These are phyloP conservation scores for Oscheius sp. DNA, from an alignment of 2,888 invertebrate genomes.

Conservation along the genomic window DNA sequence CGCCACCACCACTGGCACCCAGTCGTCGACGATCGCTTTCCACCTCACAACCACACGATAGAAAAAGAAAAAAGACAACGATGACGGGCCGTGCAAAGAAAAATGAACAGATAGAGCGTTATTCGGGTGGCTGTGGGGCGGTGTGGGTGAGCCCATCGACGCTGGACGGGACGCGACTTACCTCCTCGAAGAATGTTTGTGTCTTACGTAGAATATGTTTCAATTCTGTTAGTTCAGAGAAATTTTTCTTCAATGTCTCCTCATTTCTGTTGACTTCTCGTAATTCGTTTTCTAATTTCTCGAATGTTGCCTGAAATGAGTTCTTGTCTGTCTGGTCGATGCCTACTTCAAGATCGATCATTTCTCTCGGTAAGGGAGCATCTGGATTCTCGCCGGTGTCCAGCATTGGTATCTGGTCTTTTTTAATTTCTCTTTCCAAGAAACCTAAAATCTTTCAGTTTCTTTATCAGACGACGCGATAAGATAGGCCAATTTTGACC, in stretches of 20 bases:
- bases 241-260: conserved; percentile 80
- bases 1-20: conserved; percentile 9
- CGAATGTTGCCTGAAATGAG: conserved; percentile 80
- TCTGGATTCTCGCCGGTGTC: conserved; percentile 98
- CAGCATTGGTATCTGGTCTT: conserved; percentile 95
- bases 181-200: conserved; percentile 97
- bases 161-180: conserved; percentile 51
- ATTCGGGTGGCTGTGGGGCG: too few relatives aligned
- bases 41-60: conserved; percentile 45
- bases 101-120: too few relatives aligned
- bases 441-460: conserved; percentile 77
- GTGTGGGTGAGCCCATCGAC: conserved; percentile 25
- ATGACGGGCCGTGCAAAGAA: neutral
- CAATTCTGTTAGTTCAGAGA: conserved; percentile 93
- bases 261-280: conserved; percentile 98
- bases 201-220: conserved; percentile 96
- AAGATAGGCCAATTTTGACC: too few relatives aligned
- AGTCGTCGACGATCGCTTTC: conserved; percentile 60
- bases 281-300: conserved; percentile 95
- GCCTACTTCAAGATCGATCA: conserved; percentile 95
- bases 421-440: conserved; percentile 94
- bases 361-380: conserved; percentile 96
- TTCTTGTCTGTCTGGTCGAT: neutral
- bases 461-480: too few relatives aligned
- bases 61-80: too few relatives aligned